phyloP scores from a whole-genome alignment of 2,797 vertebrate species.

The Perdix hodgsoniae region DNA sequence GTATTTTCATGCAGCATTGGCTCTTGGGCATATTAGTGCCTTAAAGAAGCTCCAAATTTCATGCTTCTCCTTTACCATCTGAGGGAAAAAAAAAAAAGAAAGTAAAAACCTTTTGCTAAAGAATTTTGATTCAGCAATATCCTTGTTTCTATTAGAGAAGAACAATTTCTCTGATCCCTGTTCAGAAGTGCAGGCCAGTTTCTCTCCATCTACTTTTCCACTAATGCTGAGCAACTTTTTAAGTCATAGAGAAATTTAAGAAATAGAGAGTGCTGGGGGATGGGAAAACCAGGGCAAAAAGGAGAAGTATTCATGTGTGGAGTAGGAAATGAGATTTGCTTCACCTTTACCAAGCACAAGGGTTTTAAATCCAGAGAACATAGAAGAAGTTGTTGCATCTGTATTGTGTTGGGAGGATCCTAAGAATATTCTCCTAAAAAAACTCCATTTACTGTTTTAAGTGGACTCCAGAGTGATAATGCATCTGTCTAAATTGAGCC shows the following conservation, averaged over 20 bases:
- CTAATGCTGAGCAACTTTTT: not conserved
- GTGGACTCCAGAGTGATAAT: not conserved
- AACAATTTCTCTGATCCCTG: rapidly evolving
- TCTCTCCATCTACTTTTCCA: not conserved
- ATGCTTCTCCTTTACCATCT: not conserved
- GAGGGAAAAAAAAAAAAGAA: not conserved
- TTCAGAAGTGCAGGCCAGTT: not conserved
- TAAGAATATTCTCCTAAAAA: not conserved
- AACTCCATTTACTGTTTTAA: not conserved
- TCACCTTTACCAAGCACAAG: not conserved
- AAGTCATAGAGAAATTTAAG: too few species aligned
- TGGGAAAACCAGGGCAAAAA: not conserved
- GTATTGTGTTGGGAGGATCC: not conserved
- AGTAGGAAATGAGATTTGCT: conserved; percentile 10
- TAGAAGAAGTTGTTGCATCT: not conserved
- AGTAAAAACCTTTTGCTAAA: not conserved
- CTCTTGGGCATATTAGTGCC: rapidly evolving
- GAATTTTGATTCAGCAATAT: not conserved
- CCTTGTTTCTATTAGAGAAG: not conserved
- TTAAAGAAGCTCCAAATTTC: not conserved
- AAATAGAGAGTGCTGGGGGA: not conserved
- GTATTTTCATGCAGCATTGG: not conserved
- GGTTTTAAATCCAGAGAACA: not conserved
- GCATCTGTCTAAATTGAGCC: not conserved
- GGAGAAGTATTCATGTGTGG: not conserved